phyloP scores from a whole-genome alignment of 2,113 vertebrate genomes.

The Pantherophis guttatus region DNA sequence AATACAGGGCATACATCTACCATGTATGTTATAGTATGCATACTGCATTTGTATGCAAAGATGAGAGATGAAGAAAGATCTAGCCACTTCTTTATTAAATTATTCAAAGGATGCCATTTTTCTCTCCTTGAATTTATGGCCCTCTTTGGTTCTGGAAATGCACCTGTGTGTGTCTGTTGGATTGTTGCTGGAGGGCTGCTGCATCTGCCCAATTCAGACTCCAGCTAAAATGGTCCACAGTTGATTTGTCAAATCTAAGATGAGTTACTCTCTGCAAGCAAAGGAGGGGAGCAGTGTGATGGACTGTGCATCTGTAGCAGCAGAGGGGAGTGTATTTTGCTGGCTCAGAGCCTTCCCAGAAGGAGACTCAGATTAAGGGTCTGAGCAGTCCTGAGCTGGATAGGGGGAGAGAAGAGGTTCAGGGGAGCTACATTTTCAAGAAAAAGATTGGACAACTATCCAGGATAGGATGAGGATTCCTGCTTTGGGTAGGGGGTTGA shows the following conservation, averaged over 20 bases:
- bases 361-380: neutral
- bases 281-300: neutral
- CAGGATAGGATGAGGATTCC: neutral
- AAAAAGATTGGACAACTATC: neutral
- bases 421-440: neutral
- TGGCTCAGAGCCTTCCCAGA: neutral
- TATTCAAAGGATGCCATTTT: neutral
- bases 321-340: rapidly evolving
- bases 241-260: neutral
- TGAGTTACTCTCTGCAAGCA: neutral
- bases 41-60: neutral
- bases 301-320: neutral
- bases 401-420: neutral
- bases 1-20: neutral
- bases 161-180: neutral
- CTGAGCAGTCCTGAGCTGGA: neutral
- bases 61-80: neutral
- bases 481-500: neutral
- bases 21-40: neutral
- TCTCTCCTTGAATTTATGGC: neutral
- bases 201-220: neutral
- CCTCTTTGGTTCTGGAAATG: neutral
- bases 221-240: neutral
- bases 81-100: neutral
- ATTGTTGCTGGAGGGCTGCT: neutral